Base-by-base conservation (phyloP, 2,888 invertebrate species). In the Orchesellides sinensis region DNA sequence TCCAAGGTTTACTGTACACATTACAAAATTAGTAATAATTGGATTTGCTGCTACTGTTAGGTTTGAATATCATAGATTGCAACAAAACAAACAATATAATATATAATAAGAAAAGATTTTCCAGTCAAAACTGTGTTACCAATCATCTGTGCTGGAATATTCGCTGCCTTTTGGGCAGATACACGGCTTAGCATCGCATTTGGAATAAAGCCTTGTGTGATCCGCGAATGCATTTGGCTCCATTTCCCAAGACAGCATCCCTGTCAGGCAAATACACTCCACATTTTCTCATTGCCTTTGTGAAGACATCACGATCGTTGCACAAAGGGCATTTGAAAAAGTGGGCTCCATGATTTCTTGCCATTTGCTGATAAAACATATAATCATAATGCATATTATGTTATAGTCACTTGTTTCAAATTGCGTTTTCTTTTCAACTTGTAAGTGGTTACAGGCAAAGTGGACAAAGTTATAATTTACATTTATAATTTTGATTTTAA, bases 301-400 rank as follows among this genome's bases (percentile, higher is more conserved):
- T 92, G 90, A 95, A 96, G 1, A 90, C 89, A 0, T 92, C 91
- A 65, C 92, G 92, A 89, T 95, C 93, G 88, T 96, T 96, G 88
- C 95, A 96, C 0, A 95, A 90, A 0, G 96, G 96, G 89, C 96
- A 96, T 89, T 95, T 96, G 86, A 96, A 93, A 89, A 94, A 96
- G 88, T 96, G 95, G 0, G 65, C 52, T 8, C 96, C 96, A 0
- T 96, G 93, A 86, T 92, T 94, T 5, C 93, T 89, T 0, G 96
- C 95, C 90, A 95, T 93, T 73, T 92, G 91, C 94, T 95, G n/a
- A 91, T 17, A 59, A 25, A 92, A 90, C 40, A 40, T 14, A 40
- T 40, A 8, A 32, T 32, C n/a, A 40, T n/a, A 40, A 5, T 5
- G 2, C 40, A n/a, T n/a, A n/a, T n/a, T n/a, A n/a, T n/a, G n/a